Evolutionary conservation across 2,797 vertebrate genomes (phyloP).

Genomic region (Enteromius anoplus): DNA sequence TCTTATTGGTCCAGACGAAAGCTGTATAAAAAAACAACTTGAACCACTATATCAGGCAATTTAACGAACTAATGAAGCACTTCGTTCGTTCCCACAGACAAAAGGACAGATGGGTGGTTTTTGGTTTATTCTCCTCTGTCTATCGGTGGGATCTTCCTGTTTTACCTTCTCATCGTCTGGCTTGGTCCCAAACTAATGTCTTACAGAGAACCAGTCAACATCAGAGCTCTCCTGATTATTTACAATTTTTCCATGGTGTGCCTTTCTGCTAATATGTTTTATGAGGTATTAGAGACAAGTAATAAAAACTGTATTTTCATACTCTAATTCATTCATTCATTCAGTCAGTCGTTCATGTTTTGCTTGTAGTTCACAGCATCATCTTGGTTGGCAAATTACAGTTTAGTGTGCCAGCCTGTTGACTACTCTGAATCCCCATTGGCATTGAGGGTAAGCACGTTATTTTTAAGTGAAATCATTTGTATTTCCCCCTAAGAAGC

Average conservation of each 20-base stretch:
- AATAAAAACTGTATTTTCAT: not conserved
- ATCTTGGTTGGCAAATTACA: slow-evolving; percentile 65
- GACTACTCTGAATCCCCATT: slow-evolving; percentile 71
- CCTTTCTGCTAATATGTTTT: slow-evolving; percentile 63
- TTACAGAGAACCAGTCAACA: slow-evolving; percentile 17
- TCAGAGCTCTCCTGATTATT: slow-evolving; percentile 47
- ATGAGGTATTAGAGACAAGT: slow-evolving; percentile 58
- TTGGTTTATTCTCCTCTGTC: slow-evolving; percentile 58
- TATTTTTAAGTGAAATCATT: not conserved
- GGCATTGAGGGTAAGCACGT: slow-evolving; percentile 68
- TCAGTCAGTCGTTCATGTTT: not conserved
- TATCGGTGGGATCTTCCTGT: slow-evolving; percentile 55
- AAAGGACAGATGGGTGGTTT: slow-evolving; percentile 61
- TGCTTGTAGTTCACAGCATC: slow-evolving; percentile 73
- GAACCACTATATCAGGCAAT: not conserved
- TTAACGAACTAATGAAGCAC: not conserved
- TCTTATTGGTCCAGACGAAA: not conserved
- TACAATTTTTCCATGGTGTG: slow-evolving; percentile 55
- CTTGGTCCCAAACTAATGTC: slow-evolving; percentile 42
- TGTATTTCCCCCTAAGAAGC: not conserved
- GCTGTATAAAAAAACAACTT: not conserved
- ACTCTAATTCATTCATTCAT: not conserved
- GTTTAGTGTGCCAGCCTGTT: slow-evolving; percentile 76
- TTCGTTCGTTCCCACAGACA: slow-evolving; percentile 58
- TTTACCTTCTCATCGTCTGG: slow-evolving; percentile 56